Percentiles rank a stretch among this genome's conserved stretches.
These are phyloP conservation scores for Tragulus kanchil DNA, from an alignment of 2,113 vertebrate species.

Conservation along the genomic window DNA sequence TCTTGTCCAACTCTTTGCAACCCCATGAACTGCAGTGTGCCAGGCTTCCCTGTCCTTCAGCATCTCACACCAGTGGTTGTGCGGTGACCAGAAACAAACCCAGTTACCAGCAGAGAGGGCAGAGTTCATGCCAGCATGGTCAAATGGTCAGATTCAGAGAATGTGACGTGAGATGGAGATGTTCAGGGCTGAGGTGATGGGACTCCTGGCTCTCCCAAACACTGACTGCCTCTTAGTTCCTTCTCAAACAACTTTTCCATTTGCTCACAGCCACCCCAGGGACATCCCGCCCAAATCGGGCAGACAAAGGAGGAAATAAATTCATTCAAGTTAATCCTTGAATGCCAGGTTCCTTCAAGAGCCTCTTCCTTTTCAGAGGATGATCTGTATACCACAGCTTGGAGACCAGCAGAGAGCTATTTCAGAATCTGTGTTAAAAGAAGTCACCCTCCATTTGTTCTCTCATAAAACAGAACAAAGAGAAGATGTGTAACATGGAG, in stretches of 20 bases:
- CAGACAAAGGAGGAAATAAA: not conserved
- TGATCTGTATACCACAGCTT: not conserved
- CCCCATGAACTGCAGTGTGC: too few relatives aligned
- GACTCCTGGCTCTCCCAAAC: not conserved
- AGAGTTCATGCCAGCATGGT: not conserved
- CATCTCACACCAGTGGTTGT: not conserved
- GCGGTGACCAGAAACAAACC: not conserved
- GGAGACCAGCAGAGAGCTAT: not conserved
- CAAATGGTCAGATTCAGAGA: not conserved
- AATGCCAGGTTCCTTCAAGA: not conserved
- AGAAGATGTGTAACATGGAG: not conserved
- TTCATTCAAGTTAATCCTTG: not conserved
- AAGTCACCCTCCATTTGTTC: not conserved
- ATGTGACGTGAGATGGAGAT: not conserved
- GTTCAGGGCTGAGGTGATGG: not conserved
- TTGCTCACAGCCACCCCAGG: not conserved
- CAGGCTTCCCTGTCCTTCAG: too few relatives aligned
- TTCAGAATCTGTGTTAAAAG: not conserved
- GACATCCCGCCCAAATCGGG: rapidly evolving
- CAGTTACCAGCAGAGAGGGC: not conserved
- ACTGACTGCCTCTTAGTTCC: not conserved
- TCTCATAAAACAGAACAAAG: not conserved
- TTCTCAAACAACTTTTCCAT: not conserved
- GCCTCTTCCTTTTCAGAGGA: not conserved
- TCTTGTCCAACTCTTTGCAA: too few relatives aligned